Percentiles rank a stretch among this genome's conserved stretches.
These are phyloP conservation scores for Hippopotamus amphibius DNA, from an alignment of 2,113 vertebrate genomes.

Conservation along the genomic window DNA sequence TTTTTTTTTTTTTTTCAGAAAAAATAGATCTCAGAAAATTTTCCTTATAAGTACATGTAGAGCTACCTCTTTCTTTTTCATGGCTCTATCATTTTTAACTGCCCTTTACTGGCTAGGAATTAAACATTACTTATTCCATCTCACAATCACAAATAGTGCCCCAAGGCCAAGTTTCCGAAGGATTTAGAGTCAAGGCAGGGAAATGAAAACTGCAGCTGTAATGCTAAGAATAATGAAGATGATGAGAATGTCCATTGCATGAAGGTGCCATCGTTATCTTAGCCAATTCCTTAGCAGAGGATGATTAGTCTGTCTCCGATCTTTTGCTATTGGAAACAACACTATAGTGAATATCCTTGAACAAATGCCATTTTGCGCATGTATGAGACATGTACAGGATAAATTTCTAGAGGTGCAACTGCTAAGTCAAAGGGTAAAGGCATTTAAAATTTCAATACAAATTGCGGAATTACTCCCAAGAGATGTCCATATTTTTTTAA, in stretches of 20 bases:
- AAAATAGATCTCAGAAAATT: not conserved
- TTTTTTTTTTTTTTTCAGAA: not conserved
- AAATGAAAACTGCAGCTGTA: not conserved
- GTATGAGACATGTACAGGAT: not conserved
- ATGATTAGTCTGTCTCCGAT: not conserved
- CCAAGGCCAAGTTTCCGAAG: not conserved
- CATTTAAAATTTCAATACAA: constrained; percentile 12
- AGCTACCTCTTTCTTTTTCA: not conserved
- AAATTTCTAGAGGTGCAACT: constrained; percentile 19
- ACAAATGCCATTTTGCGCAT: not conserved
- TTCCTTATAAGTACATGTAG: not conserved
- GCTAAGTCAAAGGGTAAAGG: not conserved
- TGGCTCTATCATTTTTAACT: not conserved
- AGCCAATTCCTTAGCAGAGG: not conserved
- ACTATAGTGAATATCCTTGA: not conserved
- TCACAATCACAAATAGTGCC: not conserved
- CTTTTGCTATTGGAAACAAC: not conserved
- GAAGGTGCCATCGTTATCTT: not conserved
- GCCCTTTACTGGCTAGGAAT: constrained; percentile 20
- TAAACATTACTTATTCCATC: constrained; percentile 29
- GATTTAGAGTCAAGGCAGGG: not conserved
- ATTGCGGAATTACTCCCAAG: not conserved
- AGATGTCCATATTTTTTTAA: not conserved
- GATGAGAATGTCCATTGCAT: not conserved
- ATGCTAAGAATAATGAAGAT: not conserved